phyloP scores from a whole-genome alignment of 2,113 vertebrate species.

The Martes martes region DNA sequence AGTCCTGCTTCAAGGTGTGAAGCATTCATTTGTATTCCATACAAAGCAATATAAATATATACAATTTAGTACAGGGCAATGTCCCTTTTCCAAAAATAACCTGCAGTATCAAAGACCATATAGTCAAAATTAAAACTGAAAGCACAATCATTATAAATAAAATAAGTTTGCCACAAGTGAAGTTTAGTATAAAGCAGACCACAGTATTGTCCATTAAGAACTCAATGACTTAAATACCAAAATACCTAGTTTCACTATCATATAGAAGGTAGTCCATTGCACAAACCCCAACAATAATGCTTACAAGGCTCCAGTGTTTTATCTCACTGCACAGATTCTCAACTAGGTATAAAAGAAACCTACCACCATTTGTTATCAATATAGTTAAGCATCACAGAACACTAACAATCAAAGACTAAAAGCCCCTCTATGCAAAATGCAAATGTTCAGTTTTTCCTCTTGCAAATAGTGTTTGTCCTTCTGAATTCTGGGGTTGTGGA shows the following conservation, averaged over 20 bases:
- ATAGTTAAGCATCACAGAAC: not conserved
- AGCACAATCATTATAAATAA: conserved; percentile 22
- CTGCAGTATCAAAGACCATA: not conserved
- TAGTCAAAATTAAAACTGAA: not conserved
- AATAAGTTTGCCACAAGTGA: not conserved
- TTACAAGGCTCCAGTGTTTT: not conserved
- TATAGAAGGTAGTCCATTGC: not conserved
- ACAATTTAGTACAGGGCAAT: not conserved
- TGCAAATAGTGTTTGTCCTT: not conserved
- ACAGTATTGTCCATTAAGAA: not conserved
- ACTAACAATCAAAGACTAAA: not conserved
- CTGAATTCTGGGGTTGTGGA: not conserved
- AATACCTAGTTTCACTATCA: conserved; percentile 15
- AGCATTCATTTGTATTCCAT: not conserved
- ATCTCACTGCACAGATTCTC: not conserved
- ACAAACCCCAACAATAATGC: not conserved
- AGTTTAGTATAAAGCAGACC: not conserved
- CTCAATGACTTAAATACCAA: not conserved
- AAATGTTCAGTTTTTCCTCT: not conserved
- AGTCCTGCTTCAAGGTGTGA: not conserved
- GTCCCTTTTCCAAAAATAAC: not conserved
- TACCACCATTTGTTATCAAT: not conserved
- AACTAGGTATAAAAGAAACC: not conserved
- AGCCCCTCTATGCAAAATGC: not conserved
- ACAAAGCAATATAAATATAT: not conserved